phyloP scores from a whole-genome alignment of 2,113 vertebrate species.

The Oxygymnocypris stewartii region DNA sequence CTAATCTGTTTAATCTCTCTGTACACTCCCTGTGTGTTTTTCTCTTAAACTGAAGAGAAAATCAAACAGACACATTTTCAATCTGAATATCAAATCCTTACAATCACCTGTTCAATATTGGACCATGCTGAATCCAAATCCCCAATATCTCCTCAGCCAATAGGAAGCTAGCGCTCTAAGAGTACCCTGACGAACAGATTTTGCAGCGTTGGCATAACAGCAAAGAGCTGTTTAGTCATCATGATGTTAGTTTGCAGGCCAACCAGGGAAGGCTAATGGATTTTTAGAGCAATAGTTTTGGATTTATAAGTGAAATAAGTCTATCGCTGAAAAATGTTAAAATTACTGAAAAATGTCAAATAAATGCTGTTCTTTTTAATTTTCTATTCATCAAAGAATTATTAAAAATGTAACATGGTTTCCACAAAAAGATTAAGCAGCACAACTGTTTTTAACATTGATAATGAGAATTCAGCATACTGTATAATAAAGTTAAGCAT shows the following conservation, averaged over 20 bases:
- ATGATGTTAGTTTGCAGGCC: background rate
- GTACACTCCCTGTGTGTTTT: constrained; percentile 6
- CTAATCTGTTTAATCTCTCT: constrained; percentile 37
- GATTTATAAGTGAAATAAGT: background rate
- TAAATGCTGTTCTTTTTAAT: too few relatives aligned
- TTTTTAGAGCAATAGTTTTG: background rate
- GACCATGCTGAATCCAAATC: background rate
- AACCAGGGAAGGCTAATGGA: background rate
- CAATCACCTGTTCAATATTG: constrained; percentile 9
- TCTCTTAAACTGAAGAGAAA: background rate
- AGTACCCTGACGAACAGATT: background rate
- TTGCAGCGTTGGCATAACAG: background rate
- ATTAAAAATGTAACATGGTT: too few relatives aligned
- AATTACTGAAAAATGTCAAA: background rate
- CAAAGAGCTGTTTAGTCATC: background rate
- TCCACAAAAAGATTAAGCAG: too few relatives aligned
- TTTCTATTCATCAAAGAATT: too few relatives aligned
- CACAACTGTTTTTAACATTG: background rate
- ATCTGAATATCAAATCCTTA: constrained; percentile 13
- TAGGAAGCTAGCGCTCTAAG: background rate
- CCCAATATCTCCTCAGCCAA: background rate
- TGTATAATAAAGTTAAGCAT: too few relatives aligned
- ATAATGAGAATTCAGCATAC: background rate
- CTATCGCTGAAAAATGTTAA: background rate
- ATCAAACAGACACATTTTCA: constrained; percentile 12